Evolutionary conservation across 2,888 invertebrate species (phyloP), one percentile per base, ranked within the genome.

Genomic region (Abrostola tripartita): DNA sequence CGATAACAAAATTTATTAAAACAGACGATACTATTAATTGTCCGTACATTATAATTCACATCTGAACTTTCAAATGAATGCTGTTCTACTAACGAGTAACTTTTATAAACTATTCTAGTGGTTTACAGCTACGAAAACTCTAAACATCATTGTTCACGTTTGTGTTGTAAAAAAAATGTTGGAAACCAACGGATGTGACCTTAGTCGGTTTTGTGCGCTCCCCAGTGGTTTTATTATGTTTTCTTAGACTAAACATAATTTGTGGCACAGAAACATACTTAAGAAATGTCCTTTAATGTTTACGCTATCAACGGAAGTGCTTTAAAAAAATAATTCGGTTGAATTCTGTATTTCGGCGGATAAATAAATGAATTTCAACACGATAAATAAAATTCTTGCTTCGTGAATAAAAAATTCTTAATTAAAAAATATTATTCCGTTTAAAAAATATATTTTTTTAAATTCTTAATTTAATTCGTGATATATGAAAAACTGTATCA

Each of bases 61-160:
- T 61, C 49, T 57, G 35, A 75, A 73, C 61, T 62, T 71, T 58
- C 55, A 58, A 70, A 67, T 68, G 68, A 65, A 38, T 52, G 40
- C 47, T 55, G 12, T 40, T 53, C 57, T 40, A 55, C 53, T 65
- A 68, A 60, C n/a, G 11, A 10, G 36, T 57, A 75, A 81, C 82
- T 81, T 86, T 88, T 88, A 86, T 88, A 83, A 87, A 81, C 80
- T 76, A 76, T 49, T 6, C 52, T 36, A 38, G 37, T 52, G 50
- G 67, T 70, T 74, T 74, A 79, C 62, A 53, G 50, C 47, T 49
- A 42, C 6, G 6, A n/a, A 7, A 77, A 83, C 60, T 71, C 76
- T 77, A 83, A 88, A 88, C 88, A 88, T 68, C 76, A 89, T 89
- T 89, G 89, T 89, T 85, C 64, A 60, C 0, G 0, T 5, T 10